Conservation (phyloP, 1,140 invertebrate species). For the Formica selysi region DNA sequence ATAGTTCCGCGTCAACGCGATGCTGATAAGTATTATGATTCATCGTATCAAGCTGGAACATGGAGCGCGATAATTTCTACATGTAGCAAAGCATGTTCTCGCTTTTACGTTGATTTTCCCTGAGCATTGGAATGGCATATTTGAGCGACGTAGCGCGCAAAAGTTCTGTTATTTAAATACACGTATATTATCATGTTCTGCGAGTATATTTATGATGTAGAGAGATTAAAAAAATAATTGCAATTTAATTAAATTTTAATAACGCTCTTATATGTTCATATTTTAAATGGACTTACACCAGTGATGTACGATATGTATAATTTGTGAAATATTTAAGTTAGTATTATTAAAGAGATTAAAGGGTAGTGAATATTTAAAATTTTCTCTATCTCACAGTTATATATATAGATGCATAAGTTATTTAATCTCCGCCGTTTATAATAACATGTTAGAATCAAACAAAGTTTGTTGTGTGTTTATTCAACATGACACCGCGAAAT, state of each 20-base stretch:
- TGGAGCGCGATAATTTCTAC: neutral
- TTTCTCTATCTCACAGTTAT: too few species aligned
- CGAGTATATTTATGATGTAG: neutral
- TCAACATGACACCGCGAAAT: too few species aligned
- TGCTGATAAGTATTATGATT: slow-evolving; percentile 49
- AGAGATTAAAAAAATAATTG: neutral
- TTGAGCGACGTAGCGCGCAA: neutral
- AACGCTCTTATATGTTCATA: neutral
- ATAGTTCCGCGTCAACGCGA: neutral
- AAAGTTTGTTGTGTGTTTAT: too few species aligned
- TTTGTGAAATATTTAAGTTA: too few species aligned
- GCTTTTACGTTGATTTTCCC: slow-evolving; percentile 16
- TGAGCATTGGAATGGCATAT: neutral
- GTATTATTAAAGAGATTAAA: too few species aligned
- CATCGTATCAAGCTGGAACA: slow-evolving; percentile 8
- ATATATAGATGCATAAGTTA: too few species aligned
- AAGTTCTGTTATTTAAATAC: slow-evolving; percentile 2
- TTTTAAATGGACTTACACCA: neutral
- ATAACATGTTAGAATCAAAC: too few species aligned
- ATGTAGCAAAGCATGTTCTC: neutral
- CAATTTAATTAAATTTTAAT: neutral
- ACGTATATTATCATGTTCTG: neutral
- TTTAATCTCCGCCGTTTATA: too few species aligned
- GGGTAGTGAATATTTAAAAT: too few species aligned
- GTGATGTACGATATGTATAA: too few species aligned